Evolutionary conservation across 2,113 vertebrate species (phyloP), one percentile per base, ranked within the genome.

Genomic region (Trachemys scripta): DNA sequence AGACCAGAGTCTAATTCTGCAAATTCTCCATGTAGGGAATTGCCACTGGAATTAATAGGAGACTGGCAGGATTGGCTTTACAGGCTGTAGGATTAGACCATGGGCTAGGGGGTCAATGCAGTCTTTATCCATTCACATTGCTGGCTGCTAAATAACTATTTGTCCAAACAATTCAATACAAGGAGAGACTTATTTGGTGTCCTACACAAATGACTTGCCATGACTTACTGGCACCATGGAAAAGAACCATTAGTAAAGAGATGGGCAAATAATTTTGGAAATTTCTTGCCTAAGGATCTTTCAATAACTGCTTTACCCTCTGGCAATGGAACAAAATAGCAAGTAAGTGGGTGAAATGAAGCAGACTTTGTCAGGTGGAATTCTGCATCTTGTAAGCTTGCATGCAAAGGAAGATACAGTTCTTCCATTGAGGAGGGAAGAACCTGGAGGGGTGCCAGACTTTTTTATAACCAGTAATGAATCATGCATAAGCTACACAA

Each of bases 401-500:
- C 31, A 9, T 80, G 84, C 72, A 79, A 94, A 47, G 29, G 45
- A 79, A 82, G 22, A 19, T 62, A 25, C 27, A 90, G 78, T n/a
- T 87, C 3, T 59, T 94, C 80, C 80, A 29, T 75, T 69, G 29
- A 90, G 88, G 82, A 87, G 14, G 29, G 29, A 90, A 85, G 87
- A 85, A 79, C 82, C 82, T 89, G 88, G 72, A 80, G 83, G 93
- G 31, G 38, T 78, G 81, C 75, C 54, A 89, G 86, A 75, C n/a
- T 6, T 83, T 90, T 96, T 94, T 56, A 69, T 65, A 45, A 92
- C 69, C 94, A 69, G 24, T 89, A 75, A 91, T 96, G 79, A 95
- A 96, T 96, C 75, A 94, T 95, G 82, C 83, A 93, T 93, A 76
- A 94, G 54, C 42, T 88, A 80, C 82, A 49, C 83, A 93, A 59